A percentile compares a stretch with the other conserved stretches of the same genome.
Evolutionary conservation across 2,113 vertebrate species (phyloP).

Genomic region (Fregetta grallaria): DNA sequence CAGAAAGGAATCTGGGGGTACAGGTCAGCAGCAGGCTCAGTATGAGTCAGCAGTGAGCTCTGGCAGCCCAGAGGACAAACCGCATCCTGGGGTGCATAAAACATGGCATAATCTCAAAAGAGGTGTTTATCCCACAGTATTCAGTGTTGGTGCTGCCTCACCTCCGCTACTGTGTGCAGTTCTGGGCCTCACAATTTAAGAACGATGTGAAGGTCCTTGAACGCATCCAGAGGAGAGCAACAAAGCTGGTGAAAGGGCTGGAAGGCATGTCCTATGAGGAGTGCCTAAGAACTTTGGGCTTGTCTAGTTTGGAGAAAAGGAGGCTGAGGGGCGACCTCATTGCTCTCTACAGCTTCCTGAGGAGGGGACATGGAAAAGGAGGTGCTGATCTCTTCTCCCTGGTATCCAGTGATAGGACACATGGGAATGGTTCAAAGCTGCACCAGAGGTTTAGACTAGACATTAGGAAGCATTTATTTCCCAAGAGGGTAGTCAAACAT

Average conservation of each 20-base stretch:
- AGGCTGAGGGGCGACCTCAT: not conserved
- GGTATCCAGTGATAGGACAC: rapidly evolving
- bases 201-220: not conserved
- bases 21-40: rapidly evolving
- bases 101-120: not conserved
- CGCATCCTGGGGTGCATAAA: not conserved
- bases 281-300: not conserved
- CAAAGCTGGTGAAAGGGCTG: not conserved
- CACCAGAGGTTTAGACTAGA: not conserved
- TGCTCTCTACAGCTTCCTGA: not conserved
- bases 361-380: not conserved
- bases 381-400: not conserved
- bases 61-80: not conserved
- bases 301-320: not conserved
- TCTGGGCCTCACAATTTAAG: not conserved
- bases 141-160: rapidly evolving
- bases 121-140: not conserved
- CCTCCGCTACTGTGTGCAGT: not conserved
- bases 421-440: not conserved
- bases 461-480: not conserved
- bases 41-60: not conserved
- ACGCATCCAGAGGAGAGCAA: rapidly evolving
- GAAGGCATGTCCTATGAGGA: not conserved
- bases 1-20: not conserved
- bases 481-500: rapidly evolving